These are phyloP conservation scores for Enteromius fasciolatus DNA, from an alignment of 2,797 vertebrate species.

Conservation along the genomic window DNA sequence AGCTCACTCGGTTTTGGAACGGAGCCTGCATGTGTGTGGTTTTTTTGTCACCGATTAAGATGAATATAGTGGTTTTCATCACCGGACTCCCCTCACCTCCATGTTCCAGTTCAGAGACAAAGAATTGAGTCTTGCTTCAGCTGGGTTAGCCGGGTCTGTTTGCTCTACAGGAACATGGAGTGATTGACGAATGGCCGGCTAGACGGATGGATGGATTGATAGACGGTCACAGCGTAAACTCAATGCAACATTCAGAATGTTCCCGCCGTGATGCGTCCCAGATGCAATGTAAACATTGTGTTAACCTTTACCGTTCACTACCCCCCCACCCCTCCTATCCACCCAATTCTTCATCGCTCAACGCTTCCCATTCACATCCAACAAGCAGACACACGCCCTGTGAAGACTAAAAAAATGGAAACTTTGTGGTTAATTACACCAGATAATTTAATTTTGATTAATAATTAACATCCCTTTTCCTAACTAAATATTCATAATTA, in stretches of 20 bases:
- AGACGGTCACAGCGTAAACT: background rate
- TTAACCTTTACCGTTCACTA: conserved; percentile 38
- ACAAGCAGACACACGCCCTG: conserved; percentile 56
- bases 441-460: conserved; percentile 98
- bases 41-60: conserved; percentile 43
- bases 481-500: conserved; percentile 99
- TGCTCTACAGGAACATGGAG: background rate
- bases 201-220: conserved; percentile 33
- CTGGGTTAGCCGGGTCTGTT: conserved; percentile 17
- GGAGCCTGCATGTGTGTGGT: conserved; percentile 59
- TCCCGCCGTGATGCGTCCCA: background rate
- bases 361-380: conserved; percentile 46
- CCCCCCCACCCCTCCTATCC: background rate
- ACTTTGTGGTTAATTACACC: conserved; percentile 91
- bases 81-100: conserved; percentile 22
- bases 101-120: conserved; percentile 29
- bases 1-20: background rate
- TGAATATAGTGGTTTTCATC: conserved; percentile 33
- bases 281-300: conserved; percentile 44
- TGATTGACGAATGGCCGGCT: conserved; percentile 22
- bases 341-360: conserved; percentile 26
- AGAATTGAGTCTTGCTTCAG: conserved; percentile 31
- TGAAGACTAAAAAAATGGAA: conserved; percentile 64
- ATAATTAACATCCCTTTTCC: conserved; percentile 98
- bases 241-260: conserved; percentile 21